phyloP scores from a whole-genome alignment of 2,797 vertebrate species.

The Echiichthys vipera region DNA sequence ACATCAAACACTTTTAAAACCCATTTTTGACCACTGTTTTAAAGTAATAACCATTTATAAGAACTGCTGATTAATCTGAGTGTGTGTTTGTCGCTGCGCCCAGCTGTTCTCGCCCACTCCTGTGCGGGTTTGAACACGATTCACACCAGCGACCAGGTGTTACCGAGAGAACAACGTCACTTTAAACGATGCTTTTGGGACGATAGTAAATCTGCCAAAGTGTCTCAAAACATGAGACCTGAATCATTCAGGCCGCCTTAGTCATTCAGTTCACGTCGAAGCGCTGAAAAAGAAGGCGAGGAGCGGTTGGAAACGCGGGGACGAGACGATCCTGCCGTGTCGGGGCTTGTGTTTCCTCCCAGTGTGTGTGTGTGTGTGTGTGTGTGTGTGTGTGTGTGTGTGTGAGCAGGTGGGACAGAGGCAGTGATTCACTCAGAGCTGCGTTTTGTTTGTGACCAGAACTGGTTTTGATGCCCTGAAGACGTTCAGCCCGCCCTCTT shows the following conservation, averaged over 20 bases:
- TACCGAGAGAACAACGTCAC: conserved; percentile 35
- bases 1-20: neutral
- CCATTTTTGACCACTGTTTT: conserved; percentile 7
- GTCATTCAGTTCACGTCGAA: neutral
- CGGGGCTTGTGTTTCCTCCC: conserved; percentile 21
- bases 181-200: neutral
- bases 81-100: neutral
- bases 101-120: conserved; percentile 48
- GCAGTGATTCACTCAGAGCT: conserved; percentile 55
- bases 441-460: conserved; percentile 50
- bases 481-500: conserved; percentile 22
- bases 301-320: conserved; percentile 33
- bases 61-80: conserved; percentile 7
- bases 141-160: conserved; percentile 73
- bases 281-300: neutral
- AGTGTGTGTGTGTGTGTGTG: conserved; percentile 14
- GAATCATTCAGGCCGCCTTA: neutral
- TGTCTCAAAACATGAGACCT: neutral
- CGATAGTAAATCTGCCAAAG: neutral
- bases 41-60: neutral
- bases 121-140: conserved; percentile 50
- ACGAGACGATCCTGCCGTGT: conserved; percentile 12
- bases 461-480: conserved; percentile 50
- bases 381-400: conserved; percentile 37
- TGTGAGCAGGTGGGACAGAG: conserved; percentile 47